Evolutionary conservation across 2,888 invertebrate genomes (phyloP), one percentile per base, ranked within the genome.

Genomic region (Deladenus siricidicola): DNA sequence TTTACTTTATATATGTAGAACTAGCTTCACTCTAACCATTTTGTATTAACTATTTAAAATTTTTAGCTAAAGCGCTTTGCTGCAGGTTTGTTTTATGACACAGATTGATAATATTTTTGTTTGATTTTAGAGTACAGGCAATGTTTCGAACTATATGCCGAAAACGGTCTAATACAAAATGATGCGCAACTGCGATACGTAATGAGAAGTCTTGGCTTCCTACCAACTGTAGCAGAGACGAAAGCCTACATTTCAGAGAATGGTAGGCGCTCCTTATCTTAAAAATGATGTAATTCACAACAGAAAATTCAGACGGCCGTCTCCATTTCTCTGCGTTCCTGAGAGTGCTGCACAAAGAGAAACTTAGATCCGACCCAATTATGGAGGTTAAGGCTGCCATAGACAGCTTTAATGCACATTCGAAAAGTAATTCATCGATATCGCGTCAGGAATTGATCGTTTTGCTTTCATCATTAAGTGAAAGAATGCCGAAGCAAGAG

Each of bases 211-310:
- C 26, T 63, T 8, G 63, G 63, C 8, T 42, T 54, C 29, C 30
- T 39, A 1, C 67, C 67, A 23, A 63, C 63, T 21, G 67, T 67
- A 24, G 48, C 24, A 3, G 63, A 63, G 8, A 67, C 67, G 3
- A 56, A 64, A 26, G 23, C 39, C 3, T 63, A 63, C 26, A 39
- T 63, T 17, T 65, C 48, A 67, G 50, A 65, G 23, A 47, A 30
- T 23, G 63, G 63, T 62, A 42, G 28, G 42, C 26, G 39, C 39
- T 34, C 39, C 39, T 34, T 14, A n/a, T 34, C 8, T 14, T 14
- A 34, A 34, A 34, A 34, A 34, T 34, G 39, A 6, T 34, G 39
- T 34, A 34, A 14, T 34, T 14, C 6, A 34, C 39, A 34, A 34
- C 14, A 14, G 6, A 14, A 34, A 10, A 10, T 34, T 14, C 14